Base-by-base conservation (phyloP, 2,797 vertebrate genomes). In the Clarias pachynema region DNA sequence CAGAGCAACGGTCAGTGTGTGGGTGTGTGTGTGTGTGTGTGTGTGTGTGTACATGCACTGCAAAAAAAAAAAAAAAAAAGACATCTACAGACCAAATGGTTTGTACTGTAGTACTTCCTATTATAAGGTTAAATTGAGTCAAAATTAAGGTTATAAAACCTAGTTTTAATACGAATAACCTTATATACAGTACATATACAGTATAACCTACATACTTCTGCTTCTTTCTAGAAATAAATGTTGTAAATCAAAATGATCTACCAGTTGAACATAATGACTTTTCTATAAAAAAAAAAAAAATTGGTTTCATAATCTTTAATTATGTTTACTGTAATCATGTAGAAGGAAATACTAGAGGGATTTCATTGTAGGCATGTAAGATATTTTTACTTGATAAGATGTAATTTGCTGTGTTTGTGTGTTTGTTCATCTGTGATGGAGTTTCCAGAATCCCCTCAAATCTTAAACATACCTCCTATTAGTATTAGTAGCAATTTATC, bases 1-100 rank as follows among this genome's bases (percentile, higher is more conserved):
- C 90, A 95, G 87, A 94, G 86, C 86, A 95, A 96, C 93, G 97
- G 98, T 99, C 91, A 96, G 94, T 91, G 31, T 62, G 40, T 29
- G 59, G 20, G 59, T 4, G 7, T 26, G 34, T 40, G n/a, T 22
- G 53, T 56, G n/a, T 74, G 72, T 74, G 1, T 24, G 34, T 8
- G 66, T 9, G n/a, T 56, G 72, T 57, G 49, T 31, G n/a, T n/a
- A n/a, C 2, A 15, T n/a, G 77, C 6, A 18, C 20, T 40, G 56
- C 12, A 78, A 22, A 24, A 10, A 44, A 10, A 49, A 49, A 10
- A 44, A 44, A 12, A 49, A 49, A 49, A 77, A 24, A 24, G 3
- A 34, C 26, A 59, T 22, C 29, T 34, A 31, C 22, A 59, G 1
- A 49, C 29, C 22, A 56, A 57, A 56, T 12, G 44, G 44, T 56